Percentiles rank a stretch among this genome's conserved stretches.
Conservation (phyloP, 2,888 invertebrate species). For the Trisateles emortualis region DNA sequence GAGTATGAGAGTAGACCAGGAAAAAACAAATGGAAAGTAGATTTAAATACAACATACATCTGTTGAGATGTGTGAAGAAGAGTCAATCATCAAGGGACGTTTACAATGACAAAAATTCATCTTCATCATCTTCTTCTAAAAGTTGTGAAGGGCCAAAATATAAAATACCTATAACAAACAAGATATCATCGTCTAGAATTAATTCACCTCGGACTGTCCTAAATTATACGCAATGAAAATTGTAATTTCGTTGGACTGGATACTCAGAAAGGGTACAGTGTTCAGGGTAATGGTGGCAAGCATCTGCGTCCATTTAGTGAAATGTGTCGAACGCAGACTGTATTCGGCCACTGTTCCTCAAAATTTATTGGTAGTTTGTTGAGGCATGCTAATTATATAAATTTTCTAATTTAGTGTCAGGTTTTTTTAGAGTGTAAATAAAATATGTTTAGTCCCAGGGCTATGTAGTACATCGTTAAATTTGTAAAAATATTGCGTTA, state of each 20-base stretch:
- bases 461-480: too few relatives aligned
- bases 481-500: too few relatives aligned
- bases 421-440: too few relatives aligned
- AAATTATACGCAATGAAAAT: conserved; percentile 45
- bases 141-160: conserved; percentile 15
- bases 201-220: conserved; percentile 34
- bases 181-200: conserved; percentile 32
- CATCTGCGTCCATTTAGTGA: conserved; percentile 47
- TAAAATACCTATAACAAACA: conserved; percentile 28
- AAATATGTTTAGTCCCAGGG: too few relatives aligned
- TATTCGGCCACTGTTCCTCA: conserved; percentile 27
- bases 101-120: conserved; percentile 3
- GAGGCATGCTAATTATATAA: too few relatives aligned
- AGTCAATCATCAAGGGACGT: background rate
- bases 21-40: too few relatives aligned
- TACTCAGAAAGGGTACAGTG: conserved; percentile 47
- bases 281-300: conserved; percentile 36
- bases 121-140: too few relatives aligned
- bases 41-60: too few relatives aligned
- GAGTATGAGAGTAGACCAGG: too few relatives aligned
- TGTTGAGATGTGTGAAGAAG: too few relatives aligned
- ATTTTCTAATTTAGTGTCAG: too few relatives aligned
- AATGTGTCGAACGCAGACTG: conserved; percentile 45
- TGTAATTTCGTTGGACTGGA: conserved; percentile 43
- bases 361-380: conserved; percentile 16